Conservation (phyloP, 2,113 vertebrate genomes). For the Gymnocephalus cernua region DNA sequence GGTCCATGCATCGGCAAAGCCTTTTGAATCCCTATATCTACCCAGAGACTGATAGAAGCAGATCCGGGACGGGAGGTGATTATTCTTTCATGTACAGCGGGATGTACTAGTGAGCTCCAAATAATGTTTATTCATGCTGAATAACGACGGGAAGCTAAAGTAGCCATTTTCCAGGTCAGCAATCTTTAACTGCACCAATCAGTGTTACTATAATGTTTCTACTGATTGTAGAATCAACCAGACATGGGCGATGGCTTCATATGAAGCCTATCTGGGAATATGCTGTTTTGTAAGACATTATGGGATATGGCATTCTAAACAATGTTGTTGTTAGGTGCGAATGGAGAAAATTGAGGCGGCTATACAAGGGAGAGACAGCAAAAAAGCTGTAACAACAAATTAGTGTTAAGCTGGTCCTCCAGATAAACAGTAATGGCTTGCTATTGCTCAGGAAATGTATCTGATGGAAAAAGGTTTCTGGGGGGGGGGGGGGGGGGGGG, state of each 20-base stretch:
- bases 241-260: background rate
- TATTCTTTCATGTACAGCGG: conserved; percentile 13
- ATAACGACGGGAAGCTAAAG: conserved; percentile 22
- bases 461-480: background rate
- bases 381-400: background rate
- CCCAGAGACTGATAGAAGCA: conserved; percentile 21
- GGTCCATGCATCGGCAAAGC: conserved; percentile 18
- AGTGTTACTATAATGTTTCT: background rate
- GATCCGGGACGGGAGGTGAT: conserved; percentile 1
- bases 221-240: background rate
- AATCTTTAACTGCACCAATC: conserved; percentile 5
- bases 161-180: conserved; percentile 46
- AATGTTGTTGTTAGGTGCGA: background rate
- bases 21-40: conserved; percentile 26
- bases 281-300: background rate
- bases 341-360: background rate
- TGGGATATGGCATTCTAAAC: background rate
- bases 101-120: conserved; percentile 24
- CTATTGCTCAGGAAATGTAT: background rate
- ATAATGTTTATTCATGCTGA: conserved; percentile 48
- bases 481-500: too few relatives aligned
- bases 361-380: background rate
- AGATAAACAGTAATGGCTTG: background rate
- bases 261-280: background rate
- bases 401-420: background rate